Evolutionary conservation across 1,140 invertebrate genomes (phyloP).

Genomic region (Drosophila kohkoa): DNA sequence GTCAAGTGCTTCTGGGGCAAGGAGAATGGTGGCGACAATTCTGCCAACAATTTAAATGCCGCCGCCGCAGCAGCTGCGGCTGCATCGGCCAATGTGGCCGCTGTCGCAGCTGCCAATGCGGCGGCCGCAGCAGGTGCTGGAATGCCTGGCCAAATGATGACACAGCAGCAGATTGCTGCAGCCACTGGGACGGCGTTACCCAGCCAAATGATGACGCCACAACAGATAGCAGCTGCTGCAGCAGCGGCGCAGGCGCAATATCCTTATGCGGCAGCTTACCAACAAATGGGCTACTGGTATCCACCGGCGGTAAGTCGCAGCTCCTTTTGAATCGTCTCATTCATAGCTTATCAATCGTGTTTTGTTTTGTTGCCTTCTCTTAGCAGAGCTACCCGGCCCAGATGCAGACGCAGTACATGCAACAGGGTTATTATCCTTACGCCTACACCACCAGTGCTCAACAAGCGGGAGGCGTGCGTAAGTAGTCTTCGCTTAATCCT

Average conservation of each 20-base stretch:
- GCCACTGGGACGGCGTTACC: constrained; percentile 78
- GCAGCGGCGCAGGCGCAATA: constrained; percentile 86
- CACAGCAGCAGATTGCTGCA: constrained; percentile 75
- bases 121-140: constrained; percentile 71
- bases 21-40: constrained; percentile 87
- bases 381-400: constrained; percentile 85
- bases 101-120: constrained; percentile 73
- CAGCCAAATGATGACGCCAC: constrained; percentile 78
- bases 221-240: constrained; percentile 75
- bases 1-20: constrained; percentile 99
- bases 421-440: constrained; percentile 87
- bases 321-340: neutral
- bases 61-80: constrained; percentile 69
- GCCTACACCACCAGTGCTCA: constrained; percentile 83
- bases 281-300: constrained; percentile 94
- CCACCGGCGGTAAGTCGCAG: constrained; percentile 85
- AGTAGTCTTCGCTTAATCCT: constrained; percentile 20
- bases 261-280: constrained; percentile 87
- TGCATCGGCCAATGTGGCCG: constrained; percentile 73
- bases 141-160: constrained; percentile 77
- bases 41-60: constrained; percentile 73
- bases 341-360: neutral
- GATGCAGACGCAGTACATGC: constrained; percentile 89
- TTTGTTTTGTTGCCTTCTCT: constrained; percentile 11
- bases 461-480: constrained; percentile 81